Conservation (phyloP, 2,888 invertebrate species). For the Callosobruchus maculatus region DNA sequence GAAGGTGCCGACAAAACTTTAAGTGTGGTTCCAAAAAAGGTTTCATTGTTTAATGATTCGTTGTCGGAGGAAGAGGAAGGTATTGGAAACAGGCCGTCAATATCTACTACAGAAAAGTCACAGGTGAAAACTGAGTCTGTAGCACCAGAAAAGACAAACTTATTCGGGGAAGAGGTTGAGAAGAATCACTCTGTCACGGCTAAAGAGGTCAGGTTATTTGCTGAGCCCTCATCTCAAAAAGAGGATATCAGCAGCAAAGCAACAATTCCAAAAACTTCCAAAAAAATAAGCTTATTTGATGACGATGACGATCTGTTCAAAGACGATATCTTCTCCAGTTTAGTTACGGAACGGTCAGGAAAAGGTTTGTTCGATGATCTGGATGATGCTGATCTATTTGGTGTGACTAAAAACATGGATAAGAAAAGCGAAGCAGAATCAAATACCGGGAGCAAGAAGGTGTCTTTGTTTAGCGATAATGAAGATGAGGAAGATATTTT, state of each 20-base stretch:
- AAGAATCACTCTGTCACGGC: not conserved
- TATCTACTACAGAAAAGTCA: constrained; percentile 4
- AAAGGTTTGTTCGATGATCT: constrained; percentile 31
- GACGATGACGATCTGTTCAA: constrained; percentile 35
- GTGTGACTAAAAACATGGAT: not conserved
- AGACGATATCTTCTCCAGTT: constrained; percentile 41
- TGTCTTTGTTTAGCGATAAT: constrained; percentile 7
- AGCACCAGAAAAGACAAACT: constrained; percentile 7
- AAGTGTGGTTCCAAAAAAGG: constrained; percentile 18
- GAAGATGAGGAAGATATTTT: constrained; percentile 5
- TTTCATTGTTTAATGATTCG: constrained; percentile 36
- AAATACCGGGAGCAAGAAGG: not conserved
- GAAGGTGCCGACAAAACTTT: constrained; percentile 2
- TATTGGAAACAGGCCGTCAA: not conserved
- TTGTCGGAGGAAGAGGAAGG: not conserved
- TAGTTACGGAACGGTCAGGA: constrained; percentile 28
- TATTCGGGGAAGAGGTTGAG: constrained; percentile 8
- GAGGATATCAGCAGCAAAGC: not conserved
- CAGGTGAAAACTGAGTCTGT: not conserved
- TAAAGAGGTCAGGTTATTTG: not conserved
- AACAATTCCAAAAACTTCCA: not conserved
- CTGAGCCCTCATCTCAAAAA: not conserved
- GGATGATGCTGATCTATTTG: constrained; percentile 16
- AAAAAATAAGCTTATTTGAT: constrained; percentile 10
- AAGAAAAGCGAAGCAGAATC: not conserved